Percentiles rank a stretch among this genome's conserved stretches.
Conservation (phyloP, 2,888 invertebrate species). For the Oscheius onirici region DNA sequence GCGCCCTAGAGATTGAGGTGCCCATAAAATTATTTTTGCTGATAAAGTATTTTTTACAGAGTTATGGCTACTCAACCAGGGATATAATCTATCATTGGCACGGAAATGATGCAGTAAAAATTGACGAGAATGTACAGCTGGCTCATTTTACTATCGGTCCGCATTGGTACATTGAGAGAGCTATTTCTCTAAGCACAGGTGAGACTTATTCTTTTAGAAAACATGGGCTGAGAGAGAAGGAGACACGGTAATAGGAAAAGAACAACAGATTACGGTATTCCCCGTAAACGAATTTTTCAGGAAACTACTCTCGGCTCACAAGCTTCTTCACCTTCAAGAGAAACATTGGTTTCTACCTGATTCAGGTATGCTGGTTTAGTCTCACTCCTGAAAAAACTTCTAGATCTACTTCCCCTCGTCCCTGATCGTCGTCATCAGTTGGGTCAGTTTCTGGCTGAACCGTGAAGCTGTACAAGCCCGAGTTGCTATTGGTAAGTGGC, state of each 20-base stretch:
- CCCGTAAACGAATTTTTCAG: slow-evolving; percentile 44
- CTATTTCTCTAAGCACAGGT: slow-evolving; percentile 70
- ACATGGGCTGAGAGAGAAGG: too few relatives aligned
- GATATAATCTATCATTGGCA: slow-evolving; percentile 73
- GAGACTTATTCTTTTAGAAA: neutral
- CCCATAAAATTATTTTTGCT: too few relatives aligned
- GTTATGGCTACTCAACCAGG: slow-evolving; percentile 72
- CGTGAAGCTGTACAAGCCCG: slow-evolving; percentile 64
- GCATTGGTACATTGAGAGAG: slow-evolving; percentile 66
- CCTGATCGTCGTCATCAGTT: slow-evolving; percentile 71
- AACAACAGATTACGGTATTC: too few relatives aligned
- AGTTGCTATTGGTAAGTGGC: slow-evolving; percentile 69
- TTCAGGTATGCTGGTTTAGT: slow-evolving; percentile 59
- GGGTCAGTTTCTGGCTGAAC: slow-evolving; percentile 55
- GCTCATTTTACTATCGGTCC: slow-evolving; percentile 72
- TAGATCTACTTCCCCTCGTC: slow-evolving; percentile 71
- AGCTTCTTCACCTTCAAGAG: slow-evolving; percentile 70
- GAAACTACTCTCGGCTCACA: slow-evolving; percentile 72
- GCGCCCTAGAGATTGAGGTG: slow-evolving; percentile 70
- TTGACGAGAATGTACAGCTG: slow-evolving; percentile 71
- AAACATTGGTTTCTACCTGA: slow-evolving; percentile 72
- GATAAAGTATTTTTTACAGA: too few relatives aligned
- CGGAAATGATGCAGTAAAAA: slow-evolving; percentile 63
- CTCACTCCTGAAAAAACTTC: too few relatives aligned
- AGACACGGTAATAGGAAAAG: too few relatives aligned